phyloP scores from a whole-genome alignment of 2,113 vertebrate genomes.

The Oncorhynchus clarkii region DNA sequence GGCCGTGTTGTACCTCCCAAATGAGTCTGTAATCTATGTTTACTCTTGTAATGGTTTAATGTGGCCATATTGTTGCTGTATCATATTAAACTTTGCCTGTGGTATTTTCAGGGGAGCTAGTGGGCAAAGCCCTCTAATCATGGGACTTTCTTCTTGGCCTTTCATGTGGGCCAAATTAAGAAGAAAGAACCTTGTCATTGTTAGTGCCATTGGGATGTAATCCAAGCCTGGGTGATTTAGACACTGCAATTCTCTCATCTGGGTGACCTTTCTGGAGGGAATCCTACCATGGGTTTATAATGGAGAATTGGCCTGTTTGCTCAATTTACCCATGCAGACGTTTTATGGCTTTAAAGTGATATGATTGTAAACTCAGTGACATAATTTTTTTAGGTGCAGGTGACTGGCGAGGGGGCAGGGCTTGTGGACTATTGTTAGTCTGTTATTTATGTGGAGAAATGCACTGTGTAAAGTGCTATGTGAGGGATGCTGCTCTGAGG shows the following conservation, averaged over 20 bases:
- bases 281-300: constrained; percentile 1
- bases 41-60: too few relatives aligned
- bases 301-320: background rate
- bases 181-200: constrained; percentile 38
- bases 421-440: too few relatives aligned
- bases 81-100: too few relatives aligned
- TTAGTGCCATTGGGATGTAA: constrained; percentile 31
- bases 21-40: too few relatives aligned
- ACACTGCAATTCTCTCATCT: constrained; percentile 14
- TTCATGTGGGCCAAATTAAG: constrained; percentile 28
- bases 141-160: constrained; percentile 29
- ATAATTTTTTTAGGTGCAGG: background rate
- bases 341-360: constrained; percentile 5
- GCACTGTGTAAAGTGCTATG: background rate
- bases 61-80: too few relatives aligned
- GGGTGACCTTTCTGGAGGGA: constrained; percentile 30
- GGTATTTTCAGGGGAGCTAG: background rate
- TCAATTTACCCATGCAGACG: background rate
- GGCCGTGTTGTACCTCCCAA: too few relatives aligned
- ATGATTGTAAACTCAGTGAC: background rate
- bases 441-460: background rate
- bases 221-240: constrained; percentile 30
- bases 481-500: background rate
- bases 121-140: constrained; percentile 34
- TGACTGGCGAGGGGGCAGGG: too few relatives aligned